Evolutionary conservation across 2,888 invertebrate genomes (phyloP).

Genomic region (Limenitis camilla): DNA sequence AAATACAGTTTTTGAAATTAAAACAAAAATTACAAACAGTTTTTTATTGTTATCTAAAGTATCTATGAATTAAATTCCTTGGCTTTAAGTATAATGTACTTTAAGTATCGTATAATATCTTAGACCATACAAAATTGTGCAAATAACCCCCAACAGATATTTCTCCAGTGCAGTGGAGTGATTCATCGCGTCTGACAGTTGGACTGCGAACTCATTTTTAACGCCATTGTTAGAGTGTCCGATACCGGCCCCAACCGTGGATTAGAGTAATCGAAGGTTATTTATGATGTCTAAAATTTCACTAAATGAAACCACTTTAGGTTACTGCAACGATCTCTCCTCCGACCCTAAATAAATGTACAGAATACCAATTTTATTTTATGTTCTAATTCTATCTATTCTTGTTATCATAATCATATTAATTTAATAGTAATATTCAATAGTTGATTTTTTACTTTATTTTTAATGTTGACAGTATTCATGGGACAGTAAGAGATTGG

Average conservation of each 20-base stretch:
- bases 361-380: neutral
- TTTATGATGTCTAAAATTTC: constrained; percentile 42
- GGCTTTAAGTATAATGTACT: too few species aligned
- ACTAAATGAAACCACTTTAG: constrained; percentile 23
- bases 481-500: too few species aligned
- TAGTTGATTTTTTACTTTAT: too few species aligned
- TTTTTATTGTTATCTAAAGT: too few species aligned
- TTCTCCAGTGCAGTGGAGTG: constrained; percentile 40
- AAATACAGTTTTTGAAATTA: too few species aligned
- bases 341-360: neutral
- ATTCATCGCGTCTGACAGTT: constrained; percentile 57
- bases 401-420: too few species aligned
- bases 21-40: too few species aligned
- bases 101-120: too few species aligned
- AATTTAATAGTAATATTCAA: too few species aligned
- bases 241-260: constrained; percentile 36
- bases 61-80: too few species aligned
- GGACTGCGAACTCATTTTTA: constrained; percentile 61
- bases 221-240: constrained; percentile 61
- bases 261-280: constrained; percentile 52
- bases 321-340: neutral
- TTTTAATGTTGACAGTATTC: too few species aligned
- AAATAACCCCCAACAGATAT: constrained; percentile 15
- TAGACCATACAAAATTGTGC: constrained; percentile 8
- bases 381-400: neutral